Base-by-base conservation (phyloP, 1,140 invertebrate genomes). In the Scaptodrosophila lebanonensis region DNA sequence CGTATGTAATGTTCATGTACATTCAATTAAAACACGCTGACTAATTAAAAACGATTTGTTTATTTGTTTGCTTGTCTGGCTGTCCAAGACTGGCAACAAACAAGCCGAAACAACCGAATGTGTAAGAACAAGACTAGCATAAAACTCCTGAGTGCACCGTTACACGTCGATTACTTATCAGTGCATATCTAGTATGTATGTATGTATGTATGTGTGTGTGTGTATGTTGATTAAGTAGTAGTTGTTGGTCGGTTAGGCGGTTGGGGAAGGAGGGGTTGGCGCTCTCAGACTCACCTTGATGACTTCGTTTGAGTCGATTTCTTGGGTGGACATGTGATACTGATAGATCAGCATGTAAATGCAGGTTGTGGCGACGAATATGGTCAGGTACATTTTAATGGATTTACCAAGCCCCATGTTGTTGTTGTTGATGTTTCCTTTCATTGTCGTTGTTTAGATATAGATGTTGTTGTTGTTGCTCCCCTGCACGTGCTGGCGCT, bases 341-440 rank as follows among this genome's bases (percentile, higher is more conserved):
- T 87, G 85, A 53, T 87, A 87, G 36, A 87, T 79, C 40, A 79
- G 73, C 84, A 87, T 86, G 44, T 87, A 86, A 42, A 87, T 84
- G 65, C 85, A 87, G 29, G 83, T 85, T 48, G 85, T 87, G 40
- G 77, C 71, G 63, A 87, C 49, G 60, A 87, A 85, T 60, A 87
- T 86, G 43, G 85, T 87, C 79, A 87, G 83, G 85, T 86, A 87
- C 85, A 87, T 86, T 87, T 85, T 87, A 53, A 84, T 76, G 47
- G 85, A 85, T 77, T 83, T 85, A 12, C 76, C 84, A 53, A 85
- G 45, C 29, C 73, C 68, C 84, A 85, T 84, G 54, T 86, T 84
- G 45, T 48, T 22, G 18, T 25, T 71, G 51, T 43, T 56, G 47
- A 32, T 50, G 22, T 17, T 52, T 49, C 42, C 52, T 36, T 7